Evolutionary conservation across 2,888 invertebrate species (phyloP).

Genomic region (Caenorhabditis japonica): DNA sequence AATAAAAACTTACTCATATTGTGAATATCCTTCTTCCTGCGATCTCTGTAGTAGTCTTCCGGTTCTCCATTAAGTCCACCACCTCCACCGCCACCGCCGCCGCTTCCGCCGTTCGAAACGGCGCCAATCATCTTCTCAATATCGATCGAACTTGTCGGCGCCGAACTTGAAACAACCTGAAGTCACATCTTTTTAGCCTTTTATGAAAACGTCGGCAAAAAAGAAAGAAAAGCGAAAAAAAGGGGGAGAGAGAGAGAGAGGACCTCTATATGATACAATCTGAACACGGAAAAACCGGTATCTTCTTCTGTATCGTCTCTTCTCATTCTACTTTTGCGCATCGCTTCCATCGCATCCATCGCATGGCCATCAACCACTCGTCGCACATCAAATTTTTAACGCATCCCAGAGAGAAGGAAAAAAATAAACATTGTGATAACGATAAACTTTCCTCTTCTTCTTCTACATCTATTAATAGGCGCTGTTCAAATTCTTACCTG

Average conservation of each 20-base stretch:
- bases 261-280: slow-evolving; percentile 13
- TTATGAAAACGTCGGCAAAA: no score
- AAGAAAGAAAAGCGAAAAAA: slow-evolving; percentile 10
- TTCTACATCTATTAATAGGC: slow-evolving; percentile 2
- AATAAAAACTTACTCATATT: slow-evolving; percentile 74
- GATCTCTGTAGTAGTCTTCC: slow-evolving; percentile 73
- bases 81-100: slow-evolving; percentile 24
- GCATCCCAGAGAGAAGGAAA: slow-evolving; percentile 3
- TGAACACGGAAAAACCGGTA: slow-evolving; percentile 37
- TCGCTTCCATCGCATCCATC: slow-evolving; percentile 1
- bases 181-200: no score
- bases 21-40: slow-evolving; percentile 77
- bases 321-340: neutral
- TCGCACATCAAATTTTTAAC: neutral
- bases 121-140: slow-evolving; percentile 71
- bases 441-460: neutral
- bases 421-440: neutral
- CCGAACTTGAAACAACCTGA: slow-evolving; percentile 74
- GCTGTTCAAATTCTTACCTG: slow-evolving; percentile 27
- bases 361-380: slow-evolving; percentile 4
- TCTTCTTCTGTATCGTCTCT: slow-evolving; percentile 4
- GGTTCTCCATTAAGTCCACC: slow-evolving; percentile 48
- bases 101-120: slow-evolving; percentile 30
- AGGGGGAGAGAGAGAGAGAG: slow-evolving; percentile 22
- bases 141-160: slow-evolving; percentile 73